A percentile compares a stretch with the other conserved stretches of the same genome.
phyloP scores from a whole-genome alignment of 2,888 invertebrate genomes.

The Camponotus fellah region DNA sequence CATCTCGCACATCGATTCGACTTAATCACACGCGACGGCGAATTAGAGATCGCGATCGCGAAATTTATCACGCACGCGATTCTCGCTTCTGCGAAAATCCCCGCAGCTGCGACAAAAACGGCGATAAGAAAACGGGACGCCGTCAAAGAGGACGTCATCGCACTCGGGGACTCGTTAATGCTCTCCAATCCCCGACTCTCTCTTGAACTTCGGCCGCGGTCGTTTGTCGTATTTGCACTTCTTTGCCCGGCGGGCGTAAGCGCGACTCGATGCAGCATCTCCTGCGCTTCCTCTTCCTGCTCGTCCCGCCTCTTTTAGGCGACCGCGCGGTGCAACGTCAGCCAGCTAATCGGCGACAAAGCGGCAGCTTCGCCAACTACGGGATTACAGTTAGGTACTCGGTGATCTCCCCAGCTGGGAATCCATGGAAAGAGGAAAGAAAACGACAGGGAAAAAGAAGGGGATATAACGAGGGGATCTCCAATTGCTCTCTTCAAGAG shows the following conservation, averaged over 20 bases:
- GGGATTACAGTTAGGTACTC: conserved; percentile 68
- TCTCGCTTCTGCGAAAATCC: conserved; percentile 1
- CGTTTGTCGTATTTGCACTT: conserved; percentile 51
- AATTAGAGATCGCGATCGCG: conserved; percentile 6
- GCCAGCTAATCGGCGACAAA: conserved; percentile 71
- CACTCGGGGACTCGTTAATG: conserved; percentile 42
- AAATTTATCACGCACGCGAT: not conserved
- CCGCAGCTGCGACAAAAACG: conserved; percentile 39
- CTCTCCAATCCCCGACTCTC: conserved; percentile 34
- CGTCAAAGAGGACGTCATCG: conserved; percentile 17
- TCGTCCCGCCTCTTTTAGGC: conserved; percentile 62
- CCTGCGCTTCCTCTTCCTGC: conserved; percentile 62
- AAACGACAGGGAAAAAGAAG: conserved; percentile 42
- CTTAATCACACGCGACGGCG: conserved; percentile 48
- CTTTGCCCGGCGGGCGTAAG: conserved; percentile 57
- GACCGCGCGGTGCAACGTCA: conserved; percentile 41
- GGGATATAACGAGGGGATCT: conserved; percentile 38
- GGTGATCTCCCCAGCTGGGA: conserved; percentile 34
- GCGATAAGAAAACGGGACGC: conserved; percentile 2
- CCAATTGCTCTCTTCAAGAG: conserved; percentile 27
- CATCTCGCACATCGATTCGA: conserved; percentile 49
- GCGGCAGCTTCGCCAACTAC: conserved; percentile 68
- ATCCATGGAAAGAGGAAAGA: conserved; percentile 43
- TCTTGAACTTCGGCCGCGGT: conserved; percentile 48
- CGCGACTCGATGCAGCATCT: conserved; percentile 35